These are phyloP conservation scores for Canis aureus DNA, from an alignment of 2,113 vertebrate genomes.

Conservation along the genomic window DNA sequence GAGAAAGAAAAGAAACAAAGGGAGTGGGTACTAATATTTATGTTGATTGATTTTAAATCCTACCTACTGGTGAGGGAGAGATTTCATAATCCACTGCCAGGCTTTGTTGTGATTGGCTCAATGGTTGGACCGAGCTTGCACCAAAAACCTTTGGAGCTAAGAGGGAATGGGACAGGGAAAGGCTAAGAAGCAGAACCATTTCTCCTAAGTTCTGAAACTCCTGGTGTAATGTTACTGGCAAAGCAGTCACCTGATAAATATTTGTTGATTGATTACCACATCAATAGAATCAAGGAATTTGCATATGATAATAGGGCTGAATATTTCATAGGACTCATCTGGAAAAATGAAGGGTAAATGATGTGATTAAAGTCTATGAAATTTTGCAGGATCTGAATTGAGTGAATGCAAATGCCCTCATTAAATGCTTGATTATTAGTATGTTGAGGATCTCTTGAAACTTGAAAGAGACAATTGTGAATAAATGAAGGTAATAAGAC, in stretches of 20 bases:
- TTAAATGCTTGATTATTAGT: conserved; percentile 58
- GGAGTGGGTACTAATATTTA: neutral
- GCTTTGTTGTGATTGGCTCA: neutral
- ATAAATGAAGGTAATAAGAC: conserved; percentile 37
- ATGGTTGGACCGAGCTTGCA: neutral
- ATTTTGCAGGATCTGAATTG: conserved; percentile 6
- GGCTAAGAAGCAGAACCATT: neutral
- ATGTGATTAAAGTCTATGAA: conserved; percentile 30
- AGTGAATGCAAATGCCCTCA: conserved; percentile 45
- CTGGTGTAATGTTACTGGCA: neutral
- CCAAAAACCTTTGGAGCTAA: neutral
- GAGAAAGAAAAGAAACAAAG: neutral
- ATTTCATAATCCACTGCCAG: neutral
- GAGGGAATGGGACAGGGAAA: rapidly evolving
- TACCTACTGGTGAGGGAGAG: neutral
- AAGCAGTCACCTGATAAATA: neutral
- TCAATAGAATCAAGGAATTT: neutral
- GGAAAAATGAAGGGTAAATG: conserved; percentile 28
- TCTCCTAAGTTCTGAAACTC: neutral
- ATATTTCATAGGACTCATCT: conserved; percentile 56
- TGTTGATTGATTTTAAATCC: neutral
- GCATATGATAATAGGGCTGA: neutral
- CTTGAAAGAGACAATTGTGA: conserved; percentile 27
- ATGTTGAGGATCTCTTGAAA: conserved; percentile 2
- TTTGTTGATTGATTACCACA: conserved; percentile 2